Evolutionary conservation across 2,113 vertebrate genomes (phyloP).

Genomic region (Apodemus speciosus): DNA sequence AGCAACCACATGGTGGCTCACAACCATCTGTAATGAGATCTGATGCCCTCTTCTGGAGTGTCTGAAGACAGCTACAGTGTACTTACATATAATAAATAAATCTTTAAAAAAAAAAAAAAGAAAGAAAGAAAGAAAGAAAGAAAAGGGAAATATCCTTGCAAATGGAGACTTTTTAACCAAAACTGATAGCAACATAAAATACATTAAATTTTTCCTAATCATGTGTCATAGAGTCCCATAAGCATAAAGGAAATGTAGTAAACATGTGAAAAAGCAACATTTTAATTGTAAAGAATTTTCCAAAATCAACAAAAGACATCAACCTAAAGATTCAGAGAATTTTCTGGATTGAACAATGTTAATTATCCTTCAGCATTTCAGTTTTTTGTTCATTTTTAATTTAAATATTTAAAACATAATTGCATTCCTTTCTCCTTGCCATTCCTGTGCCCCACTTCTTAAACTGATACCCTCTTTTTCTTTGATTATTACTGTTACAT

Average conservation of each 20-base stretch:
- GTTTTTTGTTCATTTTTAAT: background rate
- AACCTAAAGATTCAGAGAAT: background rate
- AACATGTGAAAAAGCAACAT: background rate
- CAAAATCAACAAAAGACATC: background rate
- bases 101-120: too few relatives aligned
- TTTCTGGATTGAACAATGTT: background rate
- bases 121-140: too few relatives aligned
- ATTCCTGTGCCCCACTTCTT: background rate
- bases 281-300: background rate
- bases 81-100: too few relatives aligned
- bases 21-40: too few relatives aligned
- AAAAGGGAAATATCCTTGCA: too few relatives aligned
- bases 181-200: background rate
- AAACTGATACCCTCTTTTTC: background rate
- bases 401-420: background rate
- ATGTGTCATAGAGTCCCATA: background rate
- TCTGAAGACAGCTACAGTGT: too few relatives aligned
- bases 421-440: too few relatives aligned
- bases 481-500: background rate
- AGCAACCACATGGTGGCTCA: too few relatives aligned
- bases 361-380: background rate
- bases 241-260: background rate
- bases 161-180: background rate
- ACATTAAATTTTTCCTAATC: background rate
- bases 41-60: too few relatives aligned